Base-by-base conservation (phyloP, 2,888 invertebrate species). In the Allygus modestus region DNA sequence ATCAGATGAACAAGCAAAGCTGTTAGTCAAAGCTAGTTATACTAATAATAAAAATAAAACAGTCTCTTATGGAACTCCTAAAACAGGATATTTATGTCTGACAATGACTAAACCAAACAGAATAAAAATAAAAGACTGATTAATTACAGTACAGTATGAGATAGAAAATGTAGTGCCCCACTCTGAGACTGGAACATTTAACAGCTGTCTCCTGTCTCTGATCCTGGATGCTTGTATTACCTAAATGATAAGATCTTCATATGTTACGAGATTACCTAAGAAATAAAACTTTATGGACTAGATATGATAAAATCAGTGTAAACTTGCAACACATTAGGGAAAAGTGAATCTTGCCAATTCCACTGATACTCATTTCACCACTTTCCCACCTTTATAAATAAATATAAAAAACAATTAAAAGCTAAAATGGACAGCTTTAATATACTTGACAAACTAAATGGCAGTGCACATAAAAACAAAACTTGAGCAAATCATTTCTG, bases 401-500 rank as follows among this genome's bases (percentile, higher is more conserved):
- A 41, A 41, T 41, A 69, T n/a, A 73, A 73, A 20, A 31, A 11
- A 69, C n/a, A 37, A 37, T 31, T 73, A 41, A 37, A 69, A 0
- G n/a, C 31, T 65, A 65, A 65, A 58, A 58, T 23, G 65, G 65
- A 65, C 28, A 65, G 65, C 15, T 65, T 20, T 23, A 23, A 20
- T 5, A 33, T 41, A 23, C 41, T 41, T 46, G 28, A 77, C 75
- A 77, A 58, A 79, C 26, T 12, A 79, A 58, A 79, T 79, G 79
- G 79, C 79, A 79, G 79, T 79, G 79, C 79, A 79, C 2, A 79
- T 11, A 26, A 58, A 73, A 79, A 33, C 1, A 20, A 28, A 79
- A 79, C 54, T 79, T 79, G 79, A 79, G 79, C 79, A 79, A 79
- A 79, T 33, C 46, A 23, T 51, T n/a, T 46, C 28, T 51, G n/a